These are phyloP conservation scores for Drosophila asahinai DNA, from an alignment of 1,140 invertebrate genomes.

Conservation along the genomic window DNA sequence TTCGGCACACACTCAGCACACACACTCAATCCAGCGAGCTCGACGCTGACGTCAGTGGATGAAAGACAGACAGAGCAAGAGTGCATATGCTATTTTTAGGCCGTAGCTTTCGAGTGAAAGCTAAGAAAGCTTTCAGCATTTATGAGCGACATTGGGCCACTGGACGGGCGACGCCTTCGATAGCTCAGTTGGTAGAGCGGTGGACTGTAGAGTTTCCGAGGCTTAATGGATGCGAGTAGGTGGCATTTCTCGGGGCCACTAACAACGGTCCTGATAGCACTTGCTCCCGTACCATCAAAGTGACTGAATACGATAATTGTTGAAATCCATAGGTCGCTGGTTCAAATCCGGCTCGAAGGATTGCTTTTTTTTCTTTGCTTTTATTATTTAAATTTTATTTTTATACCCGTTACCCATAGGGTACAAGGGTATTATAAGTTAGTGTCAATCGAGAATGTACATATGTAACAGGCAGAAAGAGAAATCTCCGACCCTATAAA, in stretches of 20 bases:
- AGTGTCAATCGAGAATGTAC: too few relatives aligned
- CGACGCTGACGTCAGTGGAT: too few relatives aligned
- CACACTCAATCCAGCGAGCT: not conserved
- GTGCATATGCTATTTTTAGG: slow-evolving; percentile 51
- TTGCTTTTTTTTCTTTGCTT: slow-evolving; percentile 34
- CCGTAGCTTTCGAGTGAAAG: slow-evolving; percentile 76
- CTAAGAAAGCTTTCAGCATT: slow-evolving; percentile 43
- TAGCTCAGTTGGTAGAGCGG: slow-evolving; percentile 95
- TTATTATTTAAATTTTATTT: not conserved
- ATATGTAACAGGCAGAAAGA: too few relatives aligned
- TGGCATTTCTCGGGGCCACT: slow-evolving; percentile 57
- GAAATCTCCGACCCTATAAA: too few relatives aligned
- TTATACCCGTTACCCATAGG: not conserved
- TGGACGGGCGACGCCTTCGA: slow-evolving; percentile 87
- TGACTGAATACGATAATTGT: slow-evolving; percentile 58
- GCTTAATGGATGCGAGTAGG: slow-evolving; percentile 55
- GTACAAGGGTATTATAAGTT: too few relatives aligned
- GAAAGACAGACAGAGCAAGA: slow-evolving; percentile 21
- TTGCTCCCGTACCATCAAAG: slow-evolving; percentile 59
- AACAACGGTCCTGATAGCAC: slow-evolving; percentile 55
- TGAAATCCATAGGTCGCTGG: slow-evolving; percentile 90
- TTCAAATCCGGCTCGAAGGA: slow-evolving; percentile 91
- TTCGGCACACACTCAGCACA: not conserved
- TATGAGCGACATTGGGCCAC: slow-evolving; percentile 25
- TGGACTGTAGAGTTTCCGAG: slow-evolving; percentile 90